A percentile compares a stretch with the other conserved stretches of the same genome.
phyloP scores from a whole-genome alignment of 1,140 invertebrate species.

The Heterodera schachtii region DNA sequence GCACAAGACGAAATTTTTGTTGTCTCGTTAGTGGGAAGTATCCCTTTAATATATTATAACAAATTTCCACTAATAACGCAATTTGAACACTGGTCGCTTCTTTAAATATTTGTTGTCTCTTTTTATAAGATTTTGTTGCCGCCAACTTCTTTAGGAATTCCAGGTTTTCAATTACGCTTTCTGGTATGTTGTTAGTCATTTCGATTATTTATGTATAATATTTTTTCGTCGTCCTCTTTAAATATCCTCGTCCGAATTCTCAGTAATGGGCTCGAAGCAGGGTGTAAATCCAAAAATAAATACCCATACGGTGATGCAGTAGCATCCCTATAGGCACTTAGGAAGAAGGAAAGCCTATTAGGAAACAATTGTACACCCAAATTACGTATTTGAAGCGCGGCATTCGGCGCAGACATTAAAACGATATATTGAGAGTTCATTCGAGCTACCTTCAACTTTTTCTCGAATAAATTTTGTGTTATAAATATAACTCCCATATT shows the following conservation, averaged over 20 bases:
- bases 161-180: not conserved
- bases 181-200: not conserved
- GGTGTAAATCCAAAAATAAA: slow-evolving; percentile 22
- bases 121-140: not conserved
- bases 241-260: slow-evolving; percentile 25
- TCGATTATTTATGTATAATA: not conserved
- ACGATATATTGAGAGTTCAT: slow-evolving; percentile 27
- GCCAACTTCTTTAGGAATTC: slow-evolving; percentile 18
- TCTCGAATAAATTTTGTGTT: slow-evolving; percentile 8
- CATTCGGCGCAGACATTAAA: slow-evolving; percentile 8
- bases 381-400: not conserved
- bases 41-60: slow-evolving; percentile 16
- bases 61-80: slow-evolving; percentile 22
- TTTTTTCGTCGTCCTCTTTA: slow-evolving; percentile 18
- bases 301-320: slow-evolving; percentile 11
- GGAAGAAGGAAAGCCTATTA: slow-evolving; percentile 11
- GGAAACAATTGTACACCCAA: slow-evolving; percentile 26
- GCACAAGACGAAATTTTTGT: not conserved
- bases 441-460: slow-evolving; percentile 15
- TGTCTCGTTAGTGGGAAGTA: not conserved
- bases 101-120: slow-evolving; percentile 15
- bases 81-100: slow-evolving; percentile 1
- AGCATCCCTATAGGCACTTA: slow-evolving; percentile 12
- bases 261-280: not conserved
- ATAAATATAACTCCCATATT: too few species aligned